Conservation (phyloP, 2,797 vertebrate genomes). For the Choloepus didactylus region DNA sequence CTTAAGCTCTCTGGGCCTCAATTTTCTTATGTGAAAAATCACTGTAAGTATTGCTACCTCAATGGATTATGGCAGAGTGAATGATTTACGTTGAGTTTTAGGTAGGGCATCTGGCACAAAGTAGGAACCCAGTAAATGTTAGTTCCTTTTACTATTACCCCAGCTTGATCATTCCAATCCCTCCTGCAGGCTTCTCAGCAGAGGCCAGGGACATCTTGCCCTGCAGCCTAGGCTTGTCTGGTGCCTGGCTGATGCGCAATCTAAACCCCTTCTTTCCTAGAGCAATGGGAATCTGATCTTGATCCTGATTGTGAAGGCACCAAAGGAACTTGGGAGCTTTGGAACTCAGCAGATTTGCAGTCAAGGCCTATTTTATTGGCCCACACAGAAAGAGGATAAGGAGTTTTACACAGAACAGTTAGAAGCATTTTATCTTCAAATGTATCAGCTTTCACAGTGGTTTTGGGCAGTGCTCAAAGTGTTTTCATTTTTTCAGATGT, state of each 20-base stretch:
- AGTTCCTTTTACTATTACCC: neutral
- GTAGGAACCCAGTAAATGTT: neutral
- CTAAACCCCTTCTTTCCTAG: neutral
- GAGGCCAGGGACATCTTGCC: neutral
- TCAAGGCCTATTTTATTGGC: neutral
- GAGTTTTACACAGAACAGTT: neutral
- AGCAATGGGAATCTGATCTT: neutral
- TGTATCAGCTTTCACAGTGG: neutral
- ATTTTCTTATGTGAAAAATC: neutral
- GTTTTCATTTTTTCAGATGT: neutral
- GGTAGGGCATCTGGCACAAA: neutral
- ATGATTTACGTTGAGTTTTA: neutral
- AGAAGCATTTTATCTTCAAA: neutral
- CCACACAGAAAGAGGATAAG: neutral
- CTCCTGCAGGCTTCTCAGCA: neutral
- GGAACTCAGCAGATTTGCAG: neutral
- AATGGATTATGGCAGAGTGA: neutral
- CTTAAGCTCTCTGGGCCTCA: neutral
- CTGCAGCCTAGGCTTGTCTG: neutral
- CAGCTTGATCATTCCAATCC: neutral
- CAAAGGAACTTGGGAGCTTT: constrained; percentile 57
- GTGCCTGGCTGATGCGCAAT: constrained; percentile 11
- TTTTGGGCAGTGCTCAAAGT: neutral
- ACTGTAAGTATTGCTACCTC: neutral
- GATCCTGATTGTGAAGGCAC: constrained; percentile 23